Percentiles rank a stretch among this genome's conserved stretches.
Conservation (phyloP, 2,113 vertebrate species). For the Elgaria multicarinata region DNA sequence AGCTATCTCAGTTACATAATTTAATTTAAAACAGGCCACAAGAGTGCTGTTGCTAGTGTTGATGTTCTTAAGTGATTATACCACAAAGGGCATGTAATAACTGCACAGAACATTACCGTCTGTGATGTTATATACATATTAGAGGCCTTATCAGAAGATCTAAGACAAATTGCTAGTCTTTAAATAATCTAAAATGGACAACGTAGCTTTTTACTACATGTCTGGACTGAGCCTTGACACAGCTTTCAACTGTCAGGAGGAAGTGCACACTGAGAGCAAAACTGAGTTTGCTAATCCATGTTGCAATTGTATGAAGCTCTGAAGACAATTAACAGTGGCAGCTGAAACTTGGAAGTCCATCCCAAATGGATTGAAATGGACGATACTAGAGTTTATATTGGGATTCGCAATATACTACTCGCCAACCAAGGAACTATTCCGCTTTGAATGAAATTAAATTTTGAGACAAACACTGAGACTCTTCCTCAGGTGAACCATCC, state of each 20-base stretch:
- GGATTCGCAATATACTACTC: background rate
- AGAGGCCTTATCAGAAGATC: constrained; percentile 52
- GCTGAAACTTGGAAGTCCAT: background rate
- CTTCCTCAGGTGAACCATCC: too few relatives aligned
- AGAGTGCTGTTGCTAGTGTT: constrained; percentile 42
- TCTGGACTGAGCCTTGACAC: background rate
- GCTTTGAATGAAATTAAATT: background rate
- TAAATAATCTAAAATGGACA: background rate
- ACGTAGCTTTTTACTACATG: background rate
- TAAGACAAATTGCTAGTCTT: background rate
- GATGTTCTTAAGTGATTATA: constrained; percentile 60
- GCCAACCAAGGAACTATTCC: background rate
- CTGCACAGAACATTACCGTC: constrained; percentile 52
- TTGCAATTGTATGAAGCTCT: background rate
- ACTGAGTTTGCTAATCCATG: background rate
- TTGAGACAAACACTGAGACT: background rate
- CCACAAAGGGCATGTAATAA: constrained; percentile 47
- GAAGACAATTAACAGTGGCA: background rate
- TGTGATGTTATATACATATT: constrained; percentile 52
- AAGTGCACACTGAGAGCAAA: background rate
- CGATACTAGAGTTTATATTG: too few relatives aligned
- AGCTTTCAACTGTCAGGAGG: background rate
- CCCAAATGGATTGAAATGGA: background rate
- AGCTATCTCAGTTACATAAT: constrained; percentile 39
- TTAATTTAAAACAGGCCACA: constrained; percentile 39